These are phyloP conservation scores for Buceros bicornis DNA, from an alignment of 2,797 vertebrate genomes.

Conservation along the genomic window DNA sequence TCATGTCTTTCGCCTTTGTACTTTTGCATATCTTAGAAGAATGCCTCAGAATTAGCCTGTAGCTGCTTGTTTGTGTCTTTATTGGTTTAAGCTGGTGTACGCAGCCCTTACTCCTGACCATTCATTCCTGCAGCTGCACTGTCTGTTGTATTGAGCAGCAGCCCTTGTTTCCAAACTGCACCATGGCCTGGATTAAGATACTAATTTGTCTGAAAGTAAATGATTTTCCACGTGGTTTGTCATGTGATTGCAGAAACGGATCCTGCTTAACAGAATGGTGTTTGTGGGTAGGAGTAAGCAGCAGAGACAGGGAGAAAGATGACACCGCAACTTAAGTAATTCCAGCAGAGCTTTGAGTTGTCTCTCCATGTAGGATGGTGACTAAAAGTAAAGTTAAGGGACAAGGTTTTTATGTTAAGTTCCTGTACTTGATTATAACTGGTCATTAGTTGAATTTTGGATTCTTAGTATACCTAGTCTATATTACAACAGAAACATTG, in stretches of 20 bases:
- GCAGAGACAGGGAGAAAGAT: background rate
- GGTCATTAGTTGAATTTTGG: background rate
- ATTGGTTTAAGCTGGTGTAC: background rate
- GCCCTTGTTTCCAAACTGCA: background rate
- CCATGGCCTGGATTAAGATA: background rate
- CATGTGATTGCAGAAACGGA: background rate
- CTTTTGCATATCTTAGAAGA: background rate
- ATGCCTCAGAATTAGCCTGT: background rate
- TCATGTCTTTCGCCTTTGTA: background rate
- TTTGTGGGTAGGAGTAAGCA: background rate
- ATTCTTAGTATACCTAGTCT: background rate
- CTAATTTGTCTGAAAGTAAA: background rate
- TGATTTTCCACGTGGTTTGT: background rate
- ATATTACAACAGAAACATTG: fast-evolving
- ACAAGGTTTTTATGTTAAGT: background rate
- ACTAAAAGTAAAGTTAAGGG: background rate
- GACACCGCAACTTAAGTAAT: background rate
- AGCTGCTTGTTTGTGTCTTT: background rate
- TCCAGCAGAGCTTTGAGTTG: background rate
- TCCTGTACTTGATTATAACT: background rate
- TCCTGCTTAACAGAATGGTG: background rate
- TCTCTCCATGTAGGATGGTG: background rate
- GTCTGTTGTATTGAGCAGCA: background rate
- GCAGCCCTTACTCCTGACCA: background rate
- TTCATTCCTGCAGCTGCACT: background rate